Conservation (phyloP, 2,797 vertebrate genomes). For the Pangasius larnaudii region DNA sequence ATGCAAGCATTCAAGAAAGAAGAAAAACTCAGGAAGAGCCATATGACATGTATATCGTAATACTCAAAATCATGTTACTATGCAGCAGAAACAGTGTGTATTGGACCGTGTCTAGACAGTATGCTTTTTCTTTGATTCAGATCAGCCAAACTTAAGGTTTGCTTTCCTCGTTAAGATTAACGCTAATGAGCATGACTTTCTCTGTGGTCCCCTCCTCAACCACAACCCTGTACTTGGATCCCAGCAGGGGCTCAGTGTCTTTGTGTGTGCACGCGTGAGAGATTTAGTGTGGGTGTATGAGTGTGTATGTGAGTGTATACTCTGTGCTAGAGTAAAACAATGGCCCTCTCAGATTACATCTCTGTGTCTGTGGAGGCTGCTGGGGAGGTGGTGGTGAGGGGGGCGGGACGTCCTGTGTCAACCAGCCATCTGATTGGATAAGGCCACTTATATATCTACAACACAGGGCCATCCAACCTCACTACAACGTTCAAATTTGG, state of each 20-base stretch:
- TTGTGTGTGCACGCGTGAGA: conserved; percentile 50
- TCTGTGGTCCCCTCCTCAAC: conserved; percentile 45
- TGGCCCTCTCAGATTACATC: conserved; percentile 68
- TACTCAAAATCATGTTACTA: conserved; percentile 1
- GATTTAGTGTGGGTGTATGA: conserved; percentile 49
- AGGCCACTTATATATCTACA: conserved; percentile 82
- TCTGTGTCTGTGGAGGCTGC: conserved; percentile 55
- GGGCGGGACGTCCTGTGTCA: conserved; percentile 50
- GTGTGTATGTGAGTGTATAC: conserved; percentile 42
- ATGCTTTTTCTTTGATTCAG: conserved; percentile 38
- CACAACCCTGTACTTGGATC: conserved; percentile 46
- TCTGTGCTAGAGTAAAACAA: conserved; percentile 62
- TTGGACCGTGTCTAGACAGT: not conserved
- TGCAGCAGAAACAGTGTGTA: not conserved
- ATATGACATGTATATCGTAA: not conserved
- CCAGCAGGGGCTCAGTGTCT: conserved; percentile 31
- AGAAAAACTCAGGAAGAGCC: not conserved
- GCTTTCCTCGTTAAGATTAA: conserved; percentile 53
- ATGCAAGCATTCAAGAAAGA: not conserved
- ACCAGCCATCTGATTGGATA: conserved; percentile 80
- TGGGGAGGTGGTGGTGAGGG: conserved; percentile 32
- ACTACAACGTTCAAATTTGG: conserved; percentile 79
- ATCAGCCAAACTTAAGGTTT: conserved; percentile 36
- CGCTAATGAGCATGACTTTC: conserved; percentile 56
- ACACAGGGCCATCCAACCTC: conserved; percentile 74